phyloP scores from a whole-genome alignment of 1,140 invertebrate species.

The Galleria mellonella region DNA sequence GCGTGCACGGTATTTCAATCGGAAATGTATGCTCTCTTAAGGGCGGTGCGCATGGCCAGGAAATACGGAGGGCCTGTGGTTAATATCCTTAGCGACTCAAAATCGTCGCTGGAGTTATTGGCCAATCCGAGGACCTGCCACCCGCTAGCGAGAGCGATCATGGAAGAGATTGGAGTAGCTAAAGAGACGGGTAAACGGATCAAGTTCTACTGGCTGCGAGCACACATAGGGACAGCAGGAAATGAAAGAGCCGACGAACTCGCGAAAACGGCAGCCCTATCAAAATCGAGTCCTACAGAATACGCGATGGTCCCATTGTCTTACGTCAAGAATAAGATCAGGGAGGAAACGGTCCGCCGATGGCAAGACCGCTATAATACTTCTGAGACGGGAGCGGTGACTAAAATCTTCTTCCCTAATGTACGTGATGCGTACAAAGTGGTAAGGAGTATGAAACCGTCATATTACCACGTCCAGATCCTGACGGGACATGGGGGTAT shows the following conservation, averaged over 20 bases:
- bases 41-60: no score
- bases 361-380: slow-evolving; percentile 17
- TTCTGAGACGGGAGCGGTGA: no score
- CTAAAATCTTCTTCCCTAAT: no score
- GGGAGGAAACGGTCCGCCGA: slow-evolving; percentile 8
- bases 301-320: slow-evolving; percentile 19
- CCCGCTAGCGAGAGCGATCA: slow-evolving; percentile 3
- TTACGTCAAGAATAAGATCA: slow-evolving; percentile 16
- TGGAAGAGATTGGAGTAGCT: neutral
- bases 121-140: slow-evolving; percentile 3
- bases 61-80: neutral
- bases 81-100: slow-evolving; percentile 18
- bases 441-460: no score
- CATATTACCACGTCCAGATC: no score
- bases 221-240: slow-evolving; percentile 15
- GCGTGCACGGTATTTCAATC: no score
- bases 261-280: slow-evolving; percentile 18
- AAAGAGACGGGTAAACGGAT: slow-evolving; percentile 4
- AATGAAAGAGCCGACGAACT: slow-evolving; percentile 27
- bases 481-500: no score
- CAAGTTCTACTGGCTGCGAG: slow-evolving; percentile 14
- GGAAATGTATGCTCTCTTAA: no score
- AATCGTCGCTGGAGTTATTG: slow-evolving; percentile 16
- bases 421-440: no score
- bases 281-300: slow-evolving; percentile 1